A percentile compares a stretch with the other conserved stretches of the same genome.
These are phyloP conservation scores for Prunella himalayana DNA, from an alignment of 2,113 vertebrate genomes.

Conservation along the genomic window DNA sequence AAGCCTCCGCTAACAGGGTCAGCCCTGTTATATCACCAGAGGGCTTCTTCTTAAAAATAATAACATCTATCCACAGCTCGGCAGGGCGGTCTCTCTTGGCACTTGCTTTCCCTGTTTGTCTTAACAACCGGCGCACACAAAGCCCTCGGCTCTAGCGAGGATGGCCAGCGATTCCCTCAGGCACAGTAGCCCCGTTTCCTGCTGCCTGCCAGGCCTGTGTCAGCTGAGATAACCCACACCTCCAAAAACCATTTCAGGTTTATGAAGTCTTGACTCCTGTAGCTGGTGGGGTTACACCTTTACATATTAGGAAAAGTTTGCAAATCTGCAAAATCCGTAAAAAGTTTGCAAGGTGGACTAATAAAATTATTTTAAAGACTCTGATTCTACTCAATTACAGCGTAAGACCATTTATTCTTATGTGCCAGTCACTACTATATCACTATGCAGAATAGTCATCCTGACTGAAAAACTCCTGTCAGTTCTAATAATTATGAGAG, in stretches of 20 bases:
- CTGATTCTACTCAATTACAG: background rate
- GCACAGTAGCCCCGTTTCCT: slow-evolving; percentile 62
- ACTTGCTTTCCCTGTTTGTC: slow-evolving; percentile 81
- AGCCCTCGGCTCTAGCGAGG: background rate
- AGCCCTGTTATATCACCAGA: slow-evolving; percentile 82
- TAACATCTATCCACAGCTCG: slow-evolving; percentile 82
- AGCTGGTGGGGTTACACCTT: background rate
- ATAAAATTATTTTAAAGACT: background rate
- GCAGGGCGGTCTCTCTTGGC: slow-evolving; percentile 72
- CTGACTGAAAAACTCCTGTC: background rate
- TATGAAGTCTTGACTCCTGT: background rate
- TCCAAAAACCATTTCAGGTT: background rate
- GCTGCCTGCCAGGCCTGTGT: slow-evolving; percentile 44
- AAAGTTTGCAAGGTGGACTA: background rate
- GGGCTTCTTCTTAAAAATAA: slow-evolving; percentile 86
- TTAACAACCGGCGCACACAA: slow-evolving; percentile 74
- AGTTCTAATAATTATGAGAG: background rate
- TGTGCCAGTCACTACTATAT: background rate
- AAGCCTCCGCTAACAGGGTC: slow-evolving; percentile 78
- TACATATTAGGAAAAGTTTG: background rate
- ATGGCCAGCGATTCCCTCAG: slow-evolving; percentile 43
- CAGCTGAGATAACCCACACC: slow-evolving; percentile 45
- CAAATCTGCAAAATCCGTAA: background rate
- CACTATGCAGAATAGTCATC: background rate
- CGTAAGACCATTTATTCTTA: background rate